Percentiles rank a stretch among this genome's conserved stretches.
phyloP scores from a whole-genome alignment of 2,888 invertebrate species.

The Melieria omissa region DNA sequence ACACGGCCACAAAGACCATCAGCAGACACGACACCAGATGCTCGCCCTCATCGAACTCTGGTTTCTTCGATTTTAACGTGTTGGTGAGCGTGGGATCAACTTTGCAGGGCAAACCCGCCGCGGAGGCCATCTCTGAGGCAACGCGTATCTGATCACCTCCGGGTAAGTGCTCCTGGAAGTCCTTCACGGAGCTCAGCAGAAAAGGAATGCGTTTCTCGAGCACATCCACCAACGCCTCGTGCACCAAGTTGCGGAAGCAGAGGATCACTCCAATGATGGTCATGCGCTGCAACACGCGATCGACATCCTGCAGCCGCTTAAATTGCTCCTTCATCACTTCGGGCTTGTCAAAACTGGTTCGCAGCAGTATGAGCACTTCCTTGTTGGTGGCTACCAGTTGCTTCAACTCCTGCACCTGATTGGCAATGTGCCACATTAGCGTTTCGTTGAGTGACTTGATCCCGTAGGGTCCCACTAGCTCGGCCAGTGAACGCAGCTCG shows the following conservation, averaged over 20 bases:
- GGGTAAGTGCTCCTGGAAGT: slow-evolving; percentile 92
- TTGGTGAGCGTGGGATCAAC: slow-evolving; percentile 95
- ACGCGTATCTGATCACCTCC: slow-evolving; percentile 89
- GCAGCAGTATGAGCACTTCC: slow-evolving; percentile 87
- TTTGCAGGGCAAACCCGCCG: slow-evolving; percentile 92
- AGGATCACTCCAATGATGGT: slow-evolving; percentile 98
- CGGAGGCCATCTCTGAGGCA: slow-evolving; percentile 97
- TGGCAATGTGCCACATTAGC: slow-evolving; percentile 98
- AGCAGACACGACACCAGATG: slow-evolving; percentile 92
- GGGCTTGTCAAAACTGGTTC: slow-evolving; percentile 98
- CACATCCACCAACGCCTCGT: slow-evolving; percentile 93
- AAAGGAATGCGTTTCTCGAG: slow-evolving; percentile 96
- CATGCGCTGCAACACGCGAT: slow-evolving; percentile 95
- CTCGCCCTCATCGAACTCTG: slow-evolving; percentile 89
- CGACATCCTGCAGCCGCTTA: slow-evolving; percentile 88
- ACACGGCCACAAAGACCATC: slow-evolving; percentile 99
- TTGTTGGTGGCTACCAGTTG: slow-evolving; percentile 91
- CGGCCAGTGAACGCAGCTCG: slow-evolving; percentile 92
- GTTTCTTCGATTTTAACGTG: slow-evolving; percentile 89
- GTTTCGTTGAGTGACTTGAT: slow-evolving; percentile 97
- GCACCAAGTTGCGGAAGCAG: slow-evolving; percentile 93
- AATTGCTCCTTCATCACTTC: slow-evolving; percentile 98
- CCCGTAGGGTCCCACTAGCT: slow-evolving; percentile 98
- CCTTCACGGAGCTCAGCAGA: slow-evolving; percentile 91
- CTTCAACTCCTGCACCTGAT: slow-evolving; percentile 97